These are phyloP conservation scores for Myotis daubentonii DNA, from an alignment of 2,797 vertebrate species.

Conservation along the genomic window DNA sequence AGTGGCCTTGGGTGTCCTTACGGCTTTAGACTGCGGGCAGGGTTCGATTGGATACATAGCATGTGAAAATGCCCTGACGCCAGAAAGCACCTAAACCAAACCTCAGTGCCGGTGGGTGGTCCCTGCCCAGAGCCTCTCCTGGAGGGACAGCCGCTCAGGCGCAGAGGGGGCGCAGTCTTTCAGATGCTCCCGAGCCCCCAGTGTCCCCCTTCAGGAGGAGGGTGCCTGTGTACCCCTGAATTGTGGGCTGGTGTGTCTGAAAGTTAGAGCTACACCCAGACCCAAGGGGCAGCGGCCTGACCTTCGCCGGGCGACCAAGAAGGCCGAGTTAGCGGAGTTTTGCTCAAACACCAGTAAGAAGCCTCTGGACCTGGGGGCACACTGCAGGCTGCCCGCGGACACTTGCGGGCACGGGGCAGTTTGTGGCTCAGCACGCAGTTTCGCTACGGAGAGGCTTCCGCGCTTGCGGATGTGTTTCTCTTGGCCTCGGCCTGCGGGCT, in stretches of 20 bases:
- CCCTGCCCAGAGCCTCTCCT: not conserved
- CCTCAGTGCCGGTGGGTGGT: not conserved
- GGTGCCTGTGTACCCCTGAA: not conserved
- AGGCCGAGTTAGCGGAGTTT: not conserved
- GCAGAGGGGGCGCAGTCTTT: not conserved
- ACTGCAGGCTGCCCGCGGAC: not conserved
- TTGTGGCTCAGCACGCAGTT: not conserved
- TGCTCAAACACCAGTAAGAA: not conserved
- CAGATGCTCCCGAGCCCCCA: not conserved
- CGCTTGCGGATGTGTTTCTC: not conserved
- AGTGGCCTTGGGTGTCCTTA: not conserved
- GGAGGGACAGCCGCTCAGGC: not conserved
- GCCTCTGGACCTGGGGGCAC: not conserved
- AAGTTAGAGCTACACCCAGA: not conserved
- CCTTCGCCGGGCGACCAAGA: not conserved
- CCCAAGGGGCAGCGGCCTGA: fast-evolving
- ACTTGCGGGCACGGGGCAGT: not conserved
- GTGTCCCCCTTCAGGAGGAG: not conserved
- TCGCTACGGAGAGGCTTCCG: not conserved
- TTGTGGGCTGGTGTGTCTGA: fast-evolving
- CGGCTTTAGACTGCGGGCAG: not conserved
- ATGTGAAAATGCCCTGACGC: not conserved
- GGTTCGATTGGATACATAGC: not conserved
- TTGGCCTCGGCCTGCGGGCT: not conserved
- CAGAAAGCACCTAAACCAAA: not conserved